Conservation (phyloP, 2,888 invertebrate genomes). For the Listrodromus nycthemerus region DNA sequence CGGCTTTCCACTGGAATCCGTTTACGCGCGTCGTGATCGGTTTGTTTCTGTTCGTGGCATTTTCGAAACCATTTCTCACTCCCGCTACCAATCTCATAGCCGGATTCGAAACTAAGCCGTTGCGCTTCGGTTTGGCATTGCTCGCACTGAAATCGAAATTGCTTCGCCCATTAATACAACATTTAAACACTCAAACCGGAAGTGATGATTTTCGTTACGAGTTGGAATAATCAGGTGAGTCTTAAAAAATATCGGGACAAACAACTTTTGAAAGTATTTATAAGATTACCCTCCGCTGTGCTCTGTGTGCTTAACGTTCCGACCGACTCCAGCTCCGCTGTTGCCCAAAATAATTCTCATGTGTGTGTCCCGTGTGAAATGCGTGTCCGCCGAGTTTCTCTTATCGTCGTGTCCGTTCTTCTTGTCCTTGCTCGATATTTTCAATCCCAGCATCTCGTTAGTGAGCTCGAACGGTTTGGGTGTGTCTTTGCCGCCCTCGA, state of each 20-base stretch:
- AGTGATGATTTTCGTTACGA: too few species aligned
- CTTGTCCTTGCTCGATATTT: conserved; percentile 77
- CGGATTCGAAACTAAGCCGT: conserved; percentile 94
- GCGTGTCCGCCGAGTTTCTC: conserved; percentile 88
- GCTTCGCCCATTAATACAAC: conserved; percentile 2
- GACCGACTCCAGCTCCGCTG: conserved; percentile 82
- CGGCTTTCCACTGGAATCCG: conserved; percentile 91
- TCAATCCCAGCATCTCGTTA: conserved; percentile 82
- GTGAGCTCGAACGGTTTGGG: conserved; percentile 82
- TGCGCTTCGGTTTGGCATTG: conserved; percentile 90
- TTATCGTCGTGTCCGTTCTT: conserved; percentile 81
- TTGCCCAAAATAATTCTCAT: conserved; percentile 94
- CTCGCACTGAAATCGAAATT: conserved; percentile 75
- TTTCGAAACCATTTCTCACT: conserved; percentile 90
- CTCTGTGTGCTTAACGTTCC: conserved; percentile 79
- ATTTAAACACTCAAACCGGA: not conserved
- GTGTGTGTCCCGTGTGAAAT: conserved; percentile 95
- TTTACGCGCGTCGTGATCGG: conserved; percentile 85
- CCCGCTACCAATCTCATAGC: conserved; percentile 93
- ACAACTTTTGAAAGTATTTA: not conserved
- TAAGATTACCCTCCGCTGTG: conserved; percentile 73
- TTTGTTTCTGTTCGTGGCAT: conserved; percentile 85
- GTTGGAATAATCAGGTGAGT: too few species aligned
- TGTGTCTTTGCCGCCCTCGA: conserved; percentile 78
- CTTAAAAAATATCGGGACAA: too few species aligned